Conservation (phyloP, 2,797 vertebrate species). For the Aplochiton taeniatus region DNA sequence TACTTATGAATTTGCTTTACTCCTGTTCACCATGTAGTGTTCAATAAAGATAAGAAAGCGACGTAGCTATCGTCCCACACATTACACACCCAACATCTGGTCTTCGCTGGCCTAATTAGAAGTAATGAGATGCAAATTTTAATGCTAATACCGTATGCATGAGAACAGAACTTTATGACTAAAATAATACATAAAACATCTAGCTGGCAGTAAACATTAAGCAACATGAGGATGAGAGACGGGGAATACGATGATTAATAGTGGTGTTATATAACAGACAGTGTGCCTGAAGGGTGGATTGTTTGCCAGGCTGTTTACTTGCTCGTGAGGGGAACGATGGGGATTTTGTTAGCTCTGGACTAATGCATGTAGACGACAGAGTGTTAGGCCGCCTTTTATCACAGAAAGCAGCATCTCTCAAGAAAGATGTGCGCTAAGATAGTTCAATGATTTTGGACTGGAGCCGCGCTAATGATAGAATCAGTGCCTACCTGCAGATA, state of each 20-base stretch:
- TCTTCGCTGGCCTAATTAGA: constrained; percentile 91
- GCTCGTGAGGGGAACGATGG: constrained; percentile 71
- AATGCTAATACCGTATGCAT: constrained; percentile 86
- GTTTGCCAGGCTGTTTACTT: constrained; percentile 67
- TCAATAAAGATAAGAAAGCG: constrained; percentile 71
- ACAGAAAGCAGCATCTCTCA: constrained; percentile 31
- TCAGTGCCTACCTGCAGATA: background rate
- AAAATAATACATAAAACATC: constrained; percentile 86
- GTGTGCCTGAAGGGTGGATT: constrained; percentile 64
- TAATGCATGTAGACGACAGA: constrained; percentile 61
- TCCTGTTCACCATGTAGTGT: constrained; percentile 60
- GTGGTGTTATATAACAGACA: constrained; percentile 60
- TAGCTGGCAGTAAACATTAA: constrained; percentile 79
- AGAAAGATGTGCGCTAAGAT: too few species aligned
- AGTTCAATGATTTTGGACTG: too few species aligned
- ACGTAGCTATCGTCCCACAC: constrained; percentile 71
- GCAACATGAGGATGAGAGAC: constrained; percentile 60
- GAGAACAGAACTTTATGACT: constrained; percentile 82
- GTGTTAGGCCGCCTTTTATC: constrained; percentile 68
- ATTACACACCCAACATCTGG: constrained; percentile 83
- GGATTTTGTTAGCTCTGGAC: constrained; percentile 66
- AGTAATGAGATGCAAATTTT: constrained; percentile 94
- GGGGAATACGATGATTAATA: constrained; percentile 58
- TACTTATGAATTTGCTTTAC: constrained; percentile 44
- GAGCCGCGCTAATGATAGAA: background rate